These are phyloP conservation scores for Anastatus disparis DNA, from an alignment of 1,140 invertebrate species.

Conservation along the genomic window DNA sequence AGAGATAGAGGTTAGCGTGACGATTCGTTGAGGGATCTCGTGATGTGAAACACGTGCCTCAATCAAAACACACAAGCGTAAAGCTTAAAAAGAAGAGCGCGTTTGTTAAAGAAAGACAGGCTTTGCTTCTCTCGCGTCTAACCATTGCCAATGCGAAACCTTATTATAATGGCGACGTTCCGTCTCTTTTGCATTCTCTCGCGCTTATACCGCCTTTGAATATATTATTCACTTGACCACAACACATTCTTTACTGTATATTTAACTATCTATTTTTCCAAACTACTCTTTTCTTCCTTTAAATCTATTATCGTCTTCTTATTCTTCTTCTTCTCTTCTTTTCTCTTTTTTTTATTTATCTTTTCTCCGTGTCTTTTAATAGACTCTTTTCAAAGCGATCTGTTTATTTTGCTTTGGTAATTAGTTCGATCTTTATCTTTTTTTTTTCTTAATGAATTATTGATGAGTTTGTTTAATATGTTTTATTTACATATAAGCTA, in stretches of 20 bases:
- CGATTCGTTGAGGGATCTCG: constrained; percentile 21
- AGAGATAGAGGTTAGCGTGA: constrained; percentile 8
- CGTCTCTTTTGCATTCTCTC: constrained; percentile 29
- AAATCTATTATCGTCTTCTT: constrained; percentile 24
- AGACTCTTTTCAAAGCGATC: not conserved
- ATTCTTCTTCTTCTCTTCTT: too few relatives aligned
- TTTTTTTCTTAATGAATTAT: constrained; percentile 22
- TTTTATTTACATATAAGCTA: not conserved
- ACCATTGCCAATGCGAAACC: too few relatives aligned
- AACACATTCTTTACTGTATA: too few relatives aligned
- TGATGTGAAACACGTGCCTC: constrained; percentile 31
- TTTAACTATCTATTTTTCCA: not conserved
- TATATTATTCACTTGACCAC: constrained; percentile 7
- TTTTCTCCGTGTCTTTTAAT: not conserved
- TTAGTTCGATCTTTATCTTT: constrained; percentile 4
- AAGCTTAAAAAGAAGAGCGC: constrained; percentile 4
- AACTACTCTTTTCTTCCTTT: too few relatives aligned
- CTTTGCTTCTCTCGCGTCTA: not conserved
- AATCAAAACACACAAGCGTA: constrained; percentile 35
- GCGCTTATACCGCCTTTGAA: constrained; percentile 20
- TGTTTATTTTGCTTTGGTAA: not conserved
- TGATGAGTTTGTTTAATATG: not conserved
- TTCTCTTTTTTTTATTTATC: too few relatives aligned
- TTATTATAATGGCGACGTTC: constrained; percentile 24
- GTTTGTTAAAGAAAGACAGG: not conserved